phyloP scores from a whole-genome alignment of 2,113 vertebrate genomes.

The Okapia johnstoni region DNA sequence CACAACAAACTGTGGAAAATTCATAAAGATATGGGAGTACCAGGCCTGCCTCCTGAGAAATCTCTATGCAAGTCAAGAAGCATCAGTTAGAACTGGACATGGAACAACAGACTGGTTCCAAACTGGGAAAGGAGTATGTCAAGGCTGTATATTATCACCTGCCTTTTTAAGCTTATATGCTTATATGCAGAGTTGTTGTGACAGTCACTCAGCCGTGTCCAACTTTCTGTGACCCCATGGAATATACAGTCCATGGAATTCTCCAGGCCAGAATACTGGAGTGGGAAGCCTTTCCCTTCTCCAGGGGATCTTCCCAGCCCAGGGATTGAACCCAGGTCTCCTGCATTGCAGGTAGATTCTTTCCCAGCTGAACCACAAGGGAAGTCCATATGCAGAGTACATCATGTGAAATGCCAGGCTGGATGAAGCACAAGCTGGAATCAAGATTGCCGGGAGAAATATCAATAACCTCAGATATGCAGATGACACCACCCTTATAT shows the following conservation, averaged over 20 bases:
- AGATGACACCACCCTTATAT: background rate
- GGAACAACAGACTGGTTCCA: background rate
- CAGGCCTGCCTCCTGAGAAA: background rate
- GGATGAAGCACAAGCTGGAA: background rate
- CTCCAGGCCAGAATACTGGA: background rate
- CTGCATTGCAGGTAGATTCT: background rate
- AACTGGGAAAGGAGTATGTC: background rate
- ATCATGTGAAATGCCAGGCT: background rate
- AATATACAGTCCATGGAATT: background rate
- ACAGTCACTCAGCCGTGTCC: background rate
- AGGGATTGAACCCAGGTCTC: background rate
- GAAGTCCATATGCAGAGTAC: background rate
- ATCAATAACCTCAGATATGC: background rate
- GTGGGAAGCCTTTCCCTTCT: background rate
- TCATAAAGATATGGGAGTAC: background rate
- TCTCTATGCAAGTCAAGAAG: background rate
- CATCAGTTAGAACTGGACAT: background rate
- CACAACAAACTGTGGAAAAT: background rate
- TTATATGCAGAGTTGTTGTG: background rate
- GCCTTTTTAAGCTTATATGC: background rate
- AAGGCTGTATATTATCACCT: background rate
- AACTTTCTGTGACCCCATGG: background rate
- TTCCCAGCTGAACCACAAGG: background rate
- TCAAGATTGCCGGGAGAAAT: background rate
- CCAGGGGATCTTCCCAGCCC: background rate